phyloP scores from a whole-genome alignment of 2,888 invertebrate species.

The Hecatera dysodea region DNA sequence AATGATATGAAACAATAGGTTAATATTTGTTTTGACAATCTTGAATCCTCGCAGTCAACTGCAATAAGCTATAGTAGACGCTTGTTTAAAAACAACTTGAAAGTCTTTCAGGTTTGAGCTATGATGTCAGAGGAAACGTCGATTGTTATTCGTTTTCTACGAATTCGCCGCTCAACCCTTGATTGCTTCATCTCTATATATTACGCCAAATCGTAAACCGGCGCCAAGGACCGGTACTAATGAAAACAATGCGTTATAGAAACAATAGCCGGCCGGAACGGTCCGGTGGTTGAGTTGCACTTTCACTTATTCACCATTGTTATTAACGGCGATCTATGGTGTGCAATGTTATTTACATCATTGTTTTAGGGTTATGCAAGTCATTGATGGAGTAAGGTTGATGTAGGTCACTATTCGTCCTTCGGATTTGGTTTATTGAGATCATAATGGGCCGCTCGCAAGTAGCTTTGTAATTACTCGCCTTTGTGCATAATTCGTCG shows the following conservation, averaged over 20 bases:
- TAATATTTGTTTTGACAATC: background rate
- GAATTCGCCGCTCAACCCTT: conserved; percentile 27
- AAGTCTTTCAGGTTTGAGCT: background rate
- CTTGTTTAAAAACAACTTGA: background rate
- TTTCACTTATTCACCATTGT: conserved; percentile 87
- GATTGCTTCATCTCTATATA: conserved; percentile 53
- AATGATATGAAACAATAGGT: conserved; percentile 46
- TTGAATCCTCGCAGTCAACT: background rate
- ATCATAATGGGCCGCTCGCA: conserved; percentile 28
- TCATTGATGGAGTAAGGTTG: conserved; percentile 59
- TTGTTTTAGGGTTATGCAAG: conserved; percentile 80
- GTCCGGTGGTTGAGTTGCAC: conserved; percentile 84
- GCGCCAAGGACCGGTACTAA: conserved; percentile 84
- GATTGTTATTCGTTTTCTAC: conserved; percentile 10
- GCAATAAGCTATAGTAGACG: background rate
- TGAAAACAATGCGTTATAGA: conserved; percentile 85
- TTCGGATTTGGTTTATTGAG: conserved; percentile 36
- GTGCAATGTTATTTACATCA: conserved; percentile 75
- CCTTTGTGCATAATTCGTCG: background rate
- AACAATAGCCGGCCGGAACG: conserved; percentile 85
- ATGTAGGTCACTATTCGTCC: conserved; percentile 63
- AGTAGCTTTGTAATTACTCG: conserved; percentile 14
- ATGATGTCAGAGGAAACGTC: background rate
- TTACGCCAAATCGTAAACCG: conserved; percentile 69
- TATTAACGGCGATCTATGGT: conserved; percentile 83